These are phyloP conservation scores for Blennius ocellaris DNA, from an alignment of 2,113 vertebrate species.

Conservation along the genomic window DNA sequence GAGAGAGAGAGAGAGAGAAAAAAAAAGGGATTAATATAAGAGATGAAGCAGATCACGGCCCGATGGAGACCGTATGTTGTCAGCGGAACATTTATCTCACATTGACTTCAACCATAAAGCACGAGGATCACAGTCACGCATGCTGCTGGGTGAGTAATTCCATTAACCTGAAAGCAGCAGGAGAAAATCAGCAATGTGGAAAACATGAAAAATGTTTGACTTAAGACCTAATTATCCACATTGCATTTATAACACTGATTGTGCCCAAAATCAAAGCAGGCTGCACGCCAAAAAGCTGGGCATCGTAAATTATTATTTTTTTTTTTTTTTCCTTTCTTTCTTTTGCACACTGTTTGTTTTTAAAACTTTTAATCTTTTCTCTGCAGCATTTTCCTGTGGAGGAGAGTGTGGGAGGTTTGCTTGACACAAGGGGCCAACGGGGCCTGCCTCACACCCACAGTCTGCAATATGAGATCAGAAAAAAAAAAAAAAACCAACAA, in stretches of 20 bases:
- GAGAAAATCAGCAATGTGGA: constrained; percentile 3
- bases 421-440: background rate
- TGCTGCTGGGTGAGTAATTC: background rate
- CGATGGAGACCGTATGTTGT: background rate
- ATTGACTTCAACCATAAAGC: too few species aligned
- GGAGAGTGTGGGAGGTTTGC: background rate
- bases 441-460: background rate
- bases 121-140: too few species aligned
- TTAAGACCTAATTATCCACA: constrained; percentile 5
- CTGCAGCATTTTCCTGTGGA: background rate
- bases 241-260: constrained; percentile 9
- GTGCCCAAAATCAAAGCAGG: constrained; percentile 6
- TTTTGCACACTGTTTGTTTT: background rate
- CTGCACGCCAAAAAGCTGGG: too few species aligned
- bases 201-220: background rate
- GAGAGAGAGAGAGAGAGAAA: constrained; percentile 8
- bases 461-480: background rate
- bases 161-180: background rate
- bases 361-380: background rate
- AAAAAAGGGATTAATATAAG: background rate
- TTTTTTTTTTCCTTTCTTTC: background rate
- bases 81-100: too few species aligned
- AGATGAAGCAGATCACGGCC: background rate
- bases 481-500: background rate
- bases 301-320: background rate